phyloP scores from a whole-genome alignment of 2,113 vertebrate genomes.

The Catharus minimus region DNA sequence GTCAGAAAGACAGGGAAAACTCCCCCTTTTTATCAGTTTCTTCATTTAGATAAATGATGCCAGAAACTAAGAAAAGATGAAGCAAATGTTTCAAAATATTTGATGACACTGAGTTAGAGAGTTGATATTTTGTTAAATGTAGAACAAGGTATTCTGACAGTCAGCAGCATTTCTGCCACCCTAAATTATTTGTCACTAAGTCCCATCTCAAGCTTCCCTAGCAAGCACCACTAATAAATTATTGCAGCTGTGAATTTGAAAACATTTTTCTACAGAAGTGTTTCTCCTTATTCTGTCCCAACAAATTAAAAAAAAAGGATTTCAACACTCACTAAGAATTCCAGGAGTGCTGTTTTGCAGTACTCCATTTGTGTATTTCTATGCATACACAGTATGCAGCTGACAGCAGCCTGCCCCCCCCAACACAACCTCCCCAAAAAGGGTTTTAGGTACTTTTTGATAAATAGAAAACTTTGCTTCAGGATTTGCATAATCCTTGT shows the following conservation, averaged over 20 bases:
- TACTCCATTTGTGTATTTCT: background rate
- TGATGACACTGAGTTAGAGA: background rate
- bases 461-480: background rate
- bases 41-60: background rate
- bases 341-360: background rate
- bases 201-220: background rate
- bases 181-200: background rate
- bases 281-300: background rate
- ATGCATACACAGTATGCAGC: background rate
- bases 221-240: background rate
- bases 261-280: background rate
- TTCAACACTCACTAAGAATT: background rate
- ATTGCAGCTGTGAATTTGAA: background rate
- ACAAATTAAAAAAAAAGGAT: background rate
- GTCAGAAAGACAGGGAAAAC: background rate
- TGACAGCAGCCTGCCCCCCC: background rate
- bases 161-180: background rate
- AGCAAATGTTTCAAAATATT: background rate
- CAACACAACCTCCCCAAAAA: accelerated
- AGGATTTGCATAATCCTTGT: slow-evolving; percentile 3
- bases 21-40: background rate
- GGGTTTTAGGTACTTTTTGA: background rate
- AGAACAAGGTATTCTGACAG: background rate
- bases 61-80: background rate
- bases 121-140: background rate